Evolutionary conservation across 2,113 vertebrate species (phyloP).

Genomic region (Origma solitaria): DNA sequence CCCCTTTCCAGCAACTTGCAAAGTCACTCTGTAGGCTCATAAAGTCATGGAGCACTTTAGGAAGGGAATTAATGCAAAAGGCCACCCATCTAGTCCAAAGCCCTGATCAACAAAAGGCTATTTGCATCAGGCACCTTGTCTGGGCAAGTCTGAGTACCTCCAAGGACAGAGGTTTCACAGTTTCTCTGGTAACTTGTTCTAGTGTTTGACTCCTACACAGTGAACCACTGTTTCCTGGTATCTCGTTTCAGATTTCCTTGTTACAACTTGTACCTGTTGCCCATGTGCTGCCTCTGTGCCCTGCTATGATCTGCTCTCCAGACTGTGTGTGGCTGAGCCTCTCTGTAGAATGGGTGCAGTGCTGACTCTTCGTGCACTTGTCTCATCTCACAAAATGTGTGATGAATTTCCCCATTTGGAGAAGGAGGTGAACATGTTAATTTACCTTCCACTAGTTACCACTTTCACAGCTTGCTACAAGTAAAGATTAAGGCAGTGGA

Average conservation of each 20-base stretch:
- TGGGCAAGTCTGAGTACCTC: not conserved
- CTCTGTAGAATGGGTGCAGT: not conserved
- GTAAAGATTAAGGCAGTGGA: not conserved
- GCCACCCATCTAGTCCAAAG: not conserved
- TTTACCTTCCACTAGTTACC: not conserved
- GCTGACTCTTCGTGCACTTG: not conserved
- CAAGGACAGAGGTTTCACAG: not conserved
- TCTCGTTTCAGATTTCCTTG: not conserved
- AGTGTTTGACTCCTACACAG: not conserved
- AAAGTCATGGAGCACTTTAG: not conserved
- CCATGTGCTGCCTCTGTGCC: not conserved
- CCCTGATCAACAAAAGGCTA: not conserved
- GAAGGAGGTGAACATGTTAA: not conserved
- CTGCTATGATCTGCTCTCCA: not conserved
- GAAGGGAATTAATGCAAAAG: not conserved
- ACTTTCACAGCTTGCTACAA: not conserved
- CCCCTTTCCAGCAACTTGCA: not conserved
- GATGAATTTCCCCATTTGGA: not conserved
- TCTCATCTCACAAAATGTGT: not conserved
- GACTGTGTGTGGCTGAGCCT: not conserved
- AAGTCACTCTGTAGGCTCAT: not conserved
- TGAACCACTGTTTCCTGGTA: not conserved
- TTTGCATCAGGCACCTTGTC: not conserved
- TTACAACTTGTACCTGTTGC: not conserved
- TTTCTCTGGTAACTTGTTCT: not conserved